Percentiles rank a stretch among this genome's conserved stretches.
Conservation (phyloP, 2,888 invertebrate genomes). For the Conchocele bisecta region DNA sequence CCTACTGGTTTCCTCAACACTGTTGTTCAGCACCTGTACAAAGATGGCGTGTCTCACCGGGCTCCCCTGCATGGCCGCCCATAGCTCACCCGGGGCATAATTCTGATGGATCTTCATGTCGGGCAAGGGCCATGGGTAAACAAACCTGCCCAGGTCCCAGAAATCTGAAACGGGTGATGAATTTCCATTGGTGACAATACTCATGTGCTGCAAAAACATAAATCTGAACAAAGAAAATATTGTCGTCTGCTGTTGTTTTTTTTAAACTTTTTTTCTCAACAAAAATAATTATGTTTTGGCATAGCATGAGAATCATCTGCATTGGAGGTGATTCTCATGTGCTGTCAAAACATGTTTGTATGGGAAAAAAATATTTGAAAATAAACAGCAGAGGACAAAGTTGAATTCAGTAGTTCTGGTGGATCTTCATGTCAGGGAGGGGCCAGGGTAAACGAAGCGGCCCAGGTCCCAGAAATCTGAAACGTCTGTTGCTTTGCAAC, state of each 20-base stretch:
- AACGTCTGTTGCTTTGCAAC: no score
- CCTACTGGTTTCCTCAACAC: conserved; percentile 63
- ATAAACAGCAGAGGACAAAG: no score
- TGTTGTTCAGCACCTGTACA: conserved; percentile 64
- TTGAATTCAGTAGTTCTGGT: conserved; percentile 58
- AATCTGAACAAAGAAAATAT: no score
- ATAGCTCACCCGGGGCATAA: conserved; percentile 52
- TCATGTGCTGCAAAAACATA: neutral
- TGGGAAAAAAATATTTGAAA: no score
- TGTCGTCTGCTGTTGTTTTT: no score
- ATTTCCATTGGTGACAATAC: neutral
- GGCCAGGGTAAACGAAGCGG: conserved; percentile 68
- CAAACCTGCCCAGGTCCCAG: conserved; percentile 64
- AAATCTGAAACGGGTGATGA: conserved; percentile 56
- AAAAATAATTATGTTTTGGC: no score
- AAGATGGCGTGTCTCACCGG: conserved; percentile 65
- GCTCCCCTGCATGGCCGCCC: conserved; percentile 43
- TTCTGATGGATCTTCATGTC: conserved; percentile 54
- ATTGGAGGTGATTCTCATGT: no score
- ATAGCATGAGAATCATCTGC: no score
- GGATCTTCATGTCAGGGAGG: conserved; percentile 50
- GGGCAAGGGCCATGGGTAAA: conserved; percentile 65
- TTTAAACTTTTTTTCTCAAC: no score
- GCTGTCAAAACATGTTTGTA: no score
- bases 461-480: conserved; percentile 68